Evolutionary conservation across 2,113 vertebrate genomes (phyloP), one percentile per base, ranked within the genome.

Genomic region (Petroica traversi): DNA sequence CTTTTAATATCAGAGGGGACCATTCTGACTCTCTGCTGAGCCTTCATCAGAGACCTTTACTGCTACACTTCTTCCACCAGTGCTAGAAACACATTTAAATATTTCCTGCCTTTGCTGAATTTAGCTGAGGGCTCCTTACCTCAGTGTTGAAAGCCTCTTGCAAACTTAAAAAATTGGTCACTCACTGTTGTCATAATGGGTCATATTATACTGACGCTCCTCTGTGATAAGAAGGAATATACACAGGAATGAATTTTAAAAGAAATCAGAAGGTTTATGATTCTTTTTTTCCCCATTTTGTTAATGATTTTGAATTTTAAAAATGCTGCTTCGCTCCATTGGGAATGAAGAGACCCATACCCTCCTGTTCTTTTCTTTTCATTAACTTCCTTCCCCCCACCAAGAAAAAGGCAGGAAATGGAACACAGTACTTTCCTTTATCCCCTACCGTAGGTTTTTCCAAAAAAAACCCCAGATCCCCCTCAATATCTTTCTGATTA

Each of bases 121-220:
- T 63, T 48, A 25, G 24, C 59, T 91, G 43, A 77, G 52, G 9
- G 46, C n/a, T 77, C 55, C 38, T 38, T 38, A 90, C 85, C 88
- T 80, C 33, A 54, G 64, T 38, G 62, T 31, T 80, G 29, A 83
- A 75, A 93, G 45, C 49, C 85, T 61, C 1, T 1, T 75, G 69
- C 33, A 82, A 84, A 57, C 31, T 19, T 63, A 43, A 57, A 85
- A 68, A 43, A 38, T 40, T 46, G 10, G 24, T 61, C 11, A 6
- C 26, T 54, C 22, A 4, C 26, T 61, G 33, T 41, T 55, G 54
- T 45, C 6, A 2, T 0, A 0, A 51, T 36, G 38, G 14, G 19
- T 22, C 29, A 2, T 45, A 7, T 73, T 52, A 14, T 12, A 36
- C 38, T 62, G 80, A 46, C 40, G 34, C 8, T 54, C 25, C 4